A percentile compares a stretch with the other conserved stretches of the same genome.
Conservation (phyloP, 2,888 invertebrate genomes). For the Zaprionus bogoriensis region DNA sequence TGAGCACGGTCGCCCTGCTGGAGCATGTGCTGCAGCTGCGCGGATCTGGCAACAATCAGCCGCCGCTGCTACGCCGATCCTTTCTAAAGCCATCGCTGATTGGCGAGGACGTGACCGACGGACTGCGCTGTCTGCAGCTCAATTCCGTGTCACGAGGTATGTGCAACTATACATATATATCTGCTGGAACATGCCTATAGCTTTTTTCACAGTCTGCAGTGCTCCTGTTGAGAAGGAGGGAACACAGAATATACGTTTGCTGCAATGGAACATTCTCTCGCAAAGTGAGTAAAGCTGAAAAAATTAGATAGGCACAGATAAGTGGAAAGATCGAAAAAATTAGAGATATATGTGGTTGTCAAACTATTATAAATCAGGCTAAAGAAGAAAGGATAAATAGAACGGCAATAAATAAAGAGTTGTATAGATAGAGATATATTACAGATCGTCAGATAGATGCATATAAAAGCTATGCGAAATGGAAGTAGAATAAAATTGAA, state of each 20-base stretch:
- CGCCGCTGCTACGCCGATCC: slow-evolving; percentile 83
- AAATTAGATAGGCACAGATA: neutral
- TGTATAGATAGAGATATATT: neutral
- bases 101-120: slow-evolving; percentile 80
- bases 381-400: too few relatives aligned
- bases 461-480: too few relatives aligned
- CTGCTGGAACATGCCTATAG: neutral
- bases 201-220: slow-evolving; percentile 82
- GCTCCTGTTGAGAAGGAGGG: slow-evolving; percentile 82
- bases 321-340: too few relatives aligned
- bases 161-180: neutral
- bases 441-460: too few relatives aligned
- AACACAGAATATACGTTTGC: slow-evolving; percentile 84
- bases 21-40: slow-evolving; percentile 84
- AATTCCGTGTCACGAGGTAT: slow-evolving; percentile 83
- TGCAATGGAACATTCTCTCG: slow-evolving; percentile 89
- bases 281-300: slow-evolving; percentile 85
- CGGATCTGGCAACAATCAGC: slow-evolving; percentile 82
- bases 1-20: slow-evolving; percentile 84
- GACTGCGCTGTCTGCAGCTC: slow-evolving; percentile 82
- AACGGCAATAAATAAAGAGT: too few relatives aligned
- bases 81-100: slow-evolving; percentile 75
- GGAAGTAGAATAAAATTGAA: too few relatives aligned
- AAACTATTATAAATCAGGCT: too few relatives aligned
- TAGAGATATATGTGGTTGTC: too few relatives aligned